phyloP scores from a whole-genome alignment of 2,113 vertebrate genomes.

The Poeciliopsis turrubarensis region DNA sequence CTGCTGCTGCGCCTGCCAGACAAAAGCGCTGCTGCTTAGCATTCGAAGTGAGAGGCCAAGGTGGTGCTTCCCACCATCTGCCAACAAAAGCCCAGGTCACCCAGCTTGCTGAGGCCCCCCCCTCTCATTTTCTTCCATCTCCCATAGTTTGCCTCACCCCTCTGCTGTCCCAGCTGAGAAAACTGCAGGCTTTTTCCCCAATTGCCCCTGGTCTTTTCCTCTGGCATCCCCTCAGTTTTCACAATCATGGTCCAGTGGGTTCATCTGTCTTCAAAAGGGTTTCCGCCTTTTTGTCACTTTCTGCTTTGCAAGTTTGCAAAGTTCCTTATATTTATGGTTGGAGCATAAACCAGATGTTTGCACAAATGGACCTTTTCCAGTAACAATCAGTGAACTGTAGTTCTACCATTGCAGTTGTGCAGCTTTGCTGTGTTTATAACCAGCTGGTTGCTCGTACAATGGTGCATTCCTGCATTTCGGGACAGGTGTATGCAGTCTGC shows the following conservation, averaged over 20 bases:
- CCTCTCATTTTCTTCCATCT: constrained; percentile 48
- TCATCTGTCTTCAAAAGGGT: constrained; percentile 16
- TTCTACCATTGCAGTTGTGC: constrained; percentile 1
- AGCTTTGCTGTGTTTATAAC: background rate
- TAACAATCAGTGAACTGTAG: background rate
- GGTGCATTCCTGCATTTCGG: constrained; percentile 34
- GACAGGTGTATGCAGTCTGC: constrained; percentile 59
- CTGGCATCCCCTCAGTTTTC: constrained; percentile 3
- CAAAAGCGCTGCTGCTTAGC: constrained; percentile 82
- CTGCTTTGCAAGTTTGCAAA: constrained; percentile 1
- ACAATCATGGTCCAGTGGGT: constrained; percentile 28
- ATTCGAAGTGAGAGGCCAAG: constrained; percentile 79
- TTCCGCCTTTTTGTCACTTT: background rate
- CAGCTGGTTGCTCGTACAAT: constrained; percentile 43
- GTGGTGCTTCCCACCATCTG: constrained; percentile 81
- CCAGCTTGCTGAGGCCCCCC: constrained; percentile 59
- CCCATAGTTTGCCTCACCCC: constrained; percentile 53
- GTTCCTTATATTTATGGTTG: constrained; percentile 1
- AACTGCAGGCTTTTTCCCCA: constrained; percentile 43
- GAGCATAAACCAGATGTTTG: too few relatives aligned
- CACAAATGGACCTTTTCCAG: background rate
- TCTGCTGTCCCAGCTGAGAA: constrained; percentile 53
- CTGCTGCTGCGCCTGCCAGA: constrained; percentile 75
- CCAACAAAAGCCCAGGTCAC: constrained; percentile 82
- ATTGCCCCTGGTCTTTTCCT: constrained; percentile 11